A percentile compares a stretch with the other conserved stretches of the same genome.
Evolutionary conservation across 2,888 invertebrate species (phyloP).

Genomic region (Trissoscelio sp.): DNA sequence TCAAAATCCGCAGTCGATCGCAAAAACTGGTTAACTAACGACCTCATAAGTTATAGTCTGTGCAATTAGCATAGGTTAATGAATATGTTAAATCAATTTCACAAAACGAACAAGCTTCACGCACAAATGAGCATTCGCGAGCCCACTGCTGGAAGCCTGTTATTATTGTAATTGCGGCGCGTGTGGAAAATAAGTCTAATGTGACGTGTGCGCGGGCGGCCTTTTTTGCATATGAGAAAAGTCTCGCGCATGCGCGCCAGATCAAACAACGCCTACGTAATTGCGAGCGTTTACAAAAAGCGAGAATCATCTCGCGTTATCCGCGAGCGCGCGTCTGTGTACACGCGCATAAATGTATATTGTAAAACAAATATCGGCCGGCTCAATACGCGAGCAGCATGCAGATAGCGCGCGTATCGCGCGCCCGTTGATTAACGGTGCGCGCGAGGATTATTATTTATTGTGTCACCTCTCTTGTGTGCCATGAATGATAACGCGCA

Average conservation of each 20-base stretch:
- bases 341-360: constrained; percentile 47
- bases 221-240: constrained; percentile 58
- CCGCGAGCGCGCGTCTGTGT: not conserved
- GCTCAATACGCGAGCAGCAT: constrained; percentile 66
- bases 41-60: constrained; percentile 68
- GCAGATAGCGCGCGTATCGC: constrained; percentile 69
- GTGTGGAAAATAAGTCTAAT: constrained; percentile 82
- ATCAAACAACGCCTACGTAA: constrained; percentile 61
- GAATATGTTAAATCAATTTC: constrained; percentile 83
- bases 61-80: constrained; percentile 81
- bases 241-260: constrained; percentile 48
- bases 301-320: constrained; percentile 54
- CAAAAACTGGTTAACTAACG: constrained; percentile 62
- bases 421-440: constrained; percentile 68
- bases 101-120: constrained; percentile 77
- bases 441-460: constrained; percentile 70
- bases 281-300: constrained; percentile 57
- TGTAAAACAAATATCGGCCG: constrained; percentile 68
- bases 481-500: constrained; percentile 70
- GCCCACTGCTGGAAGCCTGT: constrained; percentile 77
- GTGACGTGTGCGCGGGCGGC: constrained; percentile 80
- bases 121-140: constrained; percentile 74
- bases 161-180: constrained; percentile 83
- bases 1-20: constrained; percentile 37
- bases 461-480: constrained; percentile 68